Evolutionary conservation across 1,140 invertebrate genomes (phyloP).

Genomic region (Chrysomallon squamiferum): DNA sequence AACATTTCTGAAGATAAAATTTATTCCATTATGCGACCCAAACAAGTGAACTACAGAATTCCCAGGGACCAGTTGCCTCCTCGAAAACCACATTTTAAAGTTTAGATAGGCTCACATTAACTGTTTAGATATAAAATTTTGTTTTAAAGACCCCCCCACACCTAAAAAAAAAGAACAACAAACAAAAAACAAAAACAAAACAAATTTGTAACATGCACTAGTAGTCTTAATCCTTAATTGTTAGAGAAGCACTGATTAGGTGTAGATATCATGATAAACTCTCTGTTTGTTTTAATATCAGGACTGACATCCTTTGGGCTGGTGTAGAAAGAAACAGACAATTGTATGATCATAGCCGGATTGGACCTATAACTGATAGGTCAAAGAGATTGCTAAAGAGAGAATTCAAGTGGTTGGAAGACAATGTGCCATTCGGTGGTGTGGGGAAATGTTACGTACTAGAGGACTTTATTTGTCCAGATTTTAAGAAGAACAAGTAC

Average conservation of each 20-base stretch:
- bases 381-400: slow-evolving; percentile 17
- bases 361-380: slow-evolving; percentile 38
- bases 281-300: slow-evolving; percentile 17
- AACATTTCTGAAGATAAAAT: slow-evolving; percentile 43
- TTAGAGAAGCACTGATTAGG: no score
- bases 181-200: not conserved
- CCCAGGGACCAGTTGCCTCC: slow-evolving; percentile 40
- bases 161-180: not conserved
- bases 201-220: slow-evolving; percentile 6
- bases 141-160: no score
- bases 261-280: not conserved
- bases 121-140: no score
- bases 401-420: slow-evolving; percentile 18
- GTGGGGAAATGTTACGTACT: no score
- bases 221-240: slow-evolving; percentile 7
- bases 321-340: slow-evolving; percentile 36
- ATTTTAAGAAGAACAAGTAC: no score
- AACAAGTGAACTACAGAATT: slow-evolving; percentile 31
- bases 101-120: slow-evolving; percentile 31
- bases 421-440: not conserved
- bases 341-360: slow-evolving; percentile 49
- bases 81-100: slow-evolving; percentile 57
- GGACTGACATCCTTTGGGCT: slow-evolving; percentile 37
- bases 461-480: no score
- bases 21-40: slow-evolving; percentile 44